These are phyloP conservation scores for Dryadula phaetusa DNA, from an alignment of 2,888 invertebrate species.

Conservation along the genomic window DNA sequence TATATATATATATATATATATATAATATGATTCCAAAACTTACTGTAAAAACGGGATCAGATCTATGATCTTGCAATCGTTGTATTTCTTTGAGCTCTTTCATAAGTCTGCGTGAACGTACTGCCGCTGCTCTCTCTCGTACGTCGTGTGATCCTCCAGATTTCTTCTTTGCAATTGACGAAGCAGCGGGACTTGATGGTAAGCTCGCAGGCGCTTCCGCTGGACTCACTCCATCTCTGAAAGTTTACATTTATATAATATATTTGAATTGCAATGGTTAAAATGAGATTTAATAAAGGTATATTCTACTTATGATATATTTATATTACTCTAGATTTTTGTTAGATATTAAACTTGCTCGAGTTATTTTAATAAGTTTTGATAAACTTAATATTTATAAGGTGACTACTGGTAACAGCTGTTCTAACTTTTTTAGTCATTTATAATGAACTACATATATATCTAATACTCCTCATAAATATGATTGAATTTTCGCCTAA, in stretches of 20 bases:
- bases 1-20: not conserved
- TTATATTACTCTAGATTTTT: too few relatives aligned
- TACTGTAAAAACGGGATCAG: constrained; percentile 91
- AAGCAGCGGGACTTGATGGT: constrained; percentile 78
- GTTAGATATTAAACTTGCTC: too few relatives aligned
- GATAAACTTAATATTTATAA: not conserved
- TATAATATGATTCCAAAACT: constrained; percentile 37
- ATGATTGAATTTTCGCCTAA: too few relatives aligned
- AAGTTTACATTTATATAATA: constrained; percentile 31
- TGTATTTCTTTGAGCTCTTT: constrained; percentile 93
- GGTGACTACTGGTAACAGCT: not conserved
- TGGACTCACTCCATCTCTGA: constrained; percentile 79
- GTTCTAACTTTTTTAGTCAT: too few relatives aligned
- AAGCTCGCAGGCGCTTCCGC: constrained; percentile 77
- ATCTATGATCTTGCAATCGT: constrained; percentile 86
- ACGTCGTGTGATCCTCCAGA: constrained; percentile 68
- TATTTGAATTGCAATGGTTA: not conserved
- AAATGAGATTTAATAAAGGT: too few relatives aligned
- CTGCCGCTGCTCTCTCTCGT: constrained; percentile 78
- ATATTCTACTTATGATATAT: too few relatives aligned
- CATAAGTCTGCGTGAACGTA: constrained; percentile 92
- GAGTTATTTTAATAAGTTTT: too few relatives aligned
- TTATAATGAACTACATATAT: too few relatives aligned
- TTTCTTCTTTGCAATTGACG: constrained; percentile 77
- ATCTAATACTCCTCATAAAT: too few relatives aligned